phyloP scores from a whole-genome alignment of 1,140 invertebrate species.

The Drosophila albomicans region DNA sequence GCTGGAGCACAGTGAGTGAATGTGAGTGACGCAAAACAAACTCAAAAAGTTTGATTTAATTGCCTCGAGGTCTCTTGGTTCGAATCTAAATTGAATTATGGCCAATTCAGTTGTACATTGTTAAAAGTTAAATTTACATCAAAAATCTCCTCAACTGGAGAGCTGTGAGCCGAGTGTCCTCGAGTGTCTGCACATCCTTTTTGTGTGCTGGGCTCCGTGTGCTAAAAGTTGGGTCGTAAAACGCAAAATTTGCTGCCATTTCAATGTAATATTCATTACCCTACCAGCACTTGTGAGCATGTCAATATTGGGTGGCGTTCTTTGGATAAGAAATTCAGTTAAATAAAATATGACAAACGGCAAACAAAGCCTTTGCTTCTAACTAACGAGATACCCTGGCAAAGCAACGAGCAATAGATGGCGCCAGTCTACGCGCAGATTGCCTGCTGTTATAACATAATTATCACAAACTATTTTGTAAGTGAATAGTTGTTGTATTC shows the following conservation, averaged over 20 bases:
- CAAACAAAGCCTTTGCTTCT: neutral
- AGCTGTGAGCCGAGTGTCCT: neutral
- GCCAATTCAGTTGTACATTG: conserved; percentile 5
- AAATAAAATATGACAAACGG: conserved; percentile 25
- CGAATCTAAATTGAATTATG: conserved; percentile 7
- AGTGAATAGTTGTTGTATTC: too few species aligned
- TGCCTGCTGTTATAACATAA: neutral
- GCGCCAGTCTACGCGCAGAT: neutral
- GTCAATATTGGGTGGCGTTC: conserved; percentile 8
- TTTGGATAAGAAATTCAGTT: conserved; percentile 11
- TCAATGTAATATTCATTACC: conserved; percentile 37
- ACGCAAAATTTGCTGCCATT: conserved; percentile 15
- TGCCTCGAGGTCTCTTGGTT: neutral
- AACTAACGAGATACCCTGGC: neutral
- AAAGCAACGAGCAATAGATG: neutral
- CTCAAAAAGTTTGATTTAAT: conserved; percentile 9
- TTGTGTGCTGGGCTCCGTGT: neutral
- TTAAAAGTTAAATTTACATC: neutral
- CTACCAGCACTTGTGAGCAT: conserved; percentile 19
- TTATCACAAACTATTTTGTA: neutral
- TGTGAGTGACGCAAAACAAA: neutral
- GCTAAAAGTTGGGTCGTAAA: conserved; percentile 25
- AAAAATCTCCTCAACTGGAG: neutral
- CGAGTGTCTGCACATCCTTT: conserved; percentile 1
- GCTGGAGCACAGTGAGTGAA: neutral